Percentiles rank a stretch among this genome's conserved stretches.
These are phyloP conservation scores for Microtus richardsoni DNA, from an alignment of 2,113 vertebrate genomes.

Conservation along the genomic window DNA sequence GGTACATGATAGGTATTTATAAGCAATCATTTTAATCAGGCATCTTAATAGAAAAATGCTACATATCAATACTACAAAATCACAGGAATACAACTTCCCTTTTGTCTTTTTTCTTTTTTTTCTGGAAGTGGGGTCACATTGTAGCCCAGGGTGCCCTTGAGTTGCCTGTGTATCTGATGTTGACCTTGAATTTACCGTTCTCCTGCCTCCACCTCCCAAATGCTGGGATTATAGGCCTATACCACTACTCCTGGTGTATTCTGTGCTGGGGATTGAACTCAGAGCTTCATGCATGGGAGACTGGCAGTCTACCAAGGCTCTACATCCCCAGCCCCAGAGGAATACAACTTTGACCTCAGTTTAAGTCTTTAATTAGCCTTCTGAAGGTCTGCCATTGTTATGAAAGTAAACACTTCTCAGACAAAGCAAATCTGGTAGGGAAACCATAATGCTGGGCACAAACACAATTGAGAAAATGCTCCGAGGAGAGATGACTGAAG, in stretches of 20 bases:
- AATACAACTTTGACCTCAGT: not conserved
- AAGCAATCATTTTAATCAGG: not conserved
- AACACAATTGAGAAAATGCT: not conserved
- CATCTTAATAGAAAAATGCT: slow-evolving; percentile 14
- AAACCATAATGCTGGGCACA: slow-evolving; percentile 28
- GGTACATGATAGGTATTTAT: not conserved
- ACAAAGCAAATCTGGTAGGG: not conserved
- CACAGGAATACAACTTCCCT: not conserved
- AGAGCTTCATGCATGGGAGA: no score
- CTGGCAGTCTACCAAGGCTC: not conserved
- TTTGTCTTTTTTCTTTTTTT: not conserved
- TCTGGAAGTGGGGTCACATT: not conserved
- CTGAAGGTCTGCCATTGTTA: not conserved
- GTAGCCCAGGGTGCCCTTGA: not conserved
- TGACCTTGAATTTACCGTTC: not conserved
- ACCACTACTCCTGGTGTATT: not conserved
- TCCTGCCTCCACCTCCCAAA: not conserved
- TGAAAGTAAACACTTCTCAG: not conserved
- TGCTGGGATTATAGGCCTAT: not conserved
- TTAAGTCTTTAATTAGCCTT: not conserved
- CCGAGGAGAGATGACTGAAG: not conserved
- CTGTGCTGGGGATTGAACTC: not conserved
- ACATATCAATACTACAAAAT: slow-evolving; percentile 19
- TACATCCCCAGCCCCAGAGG: not conserved
- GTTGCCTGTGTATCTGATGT: not conserved